Percentiles rank a stretch among this genome's conserved stretches.
These are phyloP conservation scores for Tuberolachnus salignus DNA, from an alignment of 2,888 invertebrate species.

Conservation along the genomic window DNA sequence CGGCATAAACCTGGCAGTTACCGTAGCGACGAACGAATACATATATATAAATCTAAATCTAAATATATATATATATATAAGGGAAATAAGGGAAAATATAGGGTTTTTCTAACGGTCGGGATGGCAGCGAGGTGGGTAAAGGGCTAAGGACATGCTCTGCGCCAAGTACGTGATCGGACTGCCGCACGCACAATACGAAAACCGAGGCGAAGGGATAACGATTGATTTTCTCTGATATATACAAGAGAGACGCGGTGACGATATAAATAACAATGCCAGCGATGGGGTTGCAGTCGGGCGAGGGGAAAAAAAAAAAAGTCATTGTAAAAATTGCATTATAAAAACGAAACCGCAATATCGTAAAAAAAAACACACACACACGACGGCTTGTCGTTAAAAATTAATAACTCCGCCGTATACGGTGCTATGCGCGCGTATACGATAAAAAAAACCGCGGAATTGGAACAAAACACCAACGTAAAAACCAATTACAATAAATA, in stretches of 20 bases:
- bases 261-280: slow-evolving; percentile 23
- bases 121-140: neutral
- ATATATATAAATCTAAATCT: too few species aligned
- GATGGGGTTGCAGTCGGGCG: neutral
- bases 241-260: slow-evolving; percentile 23
- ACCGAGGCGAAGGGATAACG: slow-evolving; percentile 29
- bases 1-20: slow-evolving; percentile 14
- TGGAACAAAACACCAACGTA: too few species aligned
- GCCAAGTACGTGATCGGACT: slow-evolving; percentile 53
- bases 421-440: too few species aligned
- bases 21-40: neutral
- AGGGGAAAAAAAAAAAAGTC: slow-evolving; percentile 12
- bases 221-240: slow-evolving; percentile 48
- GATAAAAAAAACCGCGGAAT: too few species aligned
- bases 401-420: too few species aligned
- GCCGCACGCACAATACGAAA: neutral
- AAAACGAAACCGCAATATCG: neutral
- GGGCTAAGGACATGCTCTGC: slow-evolving; percentile 43
- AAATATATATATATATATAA: too few species aligned
- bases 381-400: too few species aligned
- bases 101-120: slow-evolving; percentile 1
- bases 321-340: neutral
- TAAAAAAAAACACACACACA: neutral
- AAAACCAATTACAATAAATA: too few species aligned
- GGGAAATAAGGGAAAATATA: slow-evolving; percentile 18